Conservation (phyloP, 2,797 vertebrate genomes). For the Adelosebastes latens region DNA sequence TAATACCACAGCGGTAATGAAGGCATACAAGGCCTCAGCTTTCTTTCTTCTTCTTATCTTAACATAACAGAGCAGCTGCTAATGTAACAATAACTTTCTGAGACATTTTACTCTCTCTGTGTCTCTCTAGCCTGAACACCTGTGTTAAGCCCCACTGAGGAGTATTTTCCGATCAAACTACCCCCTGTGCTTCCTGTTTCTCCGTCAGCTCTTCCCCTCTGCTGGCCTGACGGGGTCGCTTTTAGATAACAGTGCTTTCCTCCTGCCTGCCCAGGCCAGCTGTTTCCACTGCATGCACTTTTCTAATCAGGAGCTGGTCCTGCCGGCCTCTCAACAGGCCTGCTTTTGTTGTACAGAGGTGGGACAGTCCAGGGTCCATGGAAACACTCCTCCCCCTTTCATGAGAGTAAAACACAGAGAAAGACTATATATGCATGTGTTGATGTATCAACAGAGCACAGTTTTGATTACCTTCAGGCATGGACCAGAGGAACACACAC, state of each 20-base stretch:
- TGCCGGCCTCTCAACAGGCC: slow-evolving; percentile 51
- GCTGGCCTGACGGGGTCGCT: slow-evolving; percentile 44
- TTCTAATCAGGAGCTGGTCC: slow-evolving; percentile 69
- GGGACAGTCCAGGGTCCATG: slow-evolving; percentile 41
- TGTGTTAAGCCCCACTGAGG: slow-evolving; percentile 42
- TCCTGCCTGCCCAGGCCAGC: slow-evolving; percentile 64
- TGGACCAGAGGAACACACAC: slow-evolving; percentile 11
- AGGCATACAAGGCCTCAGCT: background rate
- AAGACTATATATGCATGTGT: slow-evolving; percentile 26
- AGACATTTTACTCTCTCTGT: background rate
- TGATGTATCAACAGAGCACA: slow-evolving; percentile 55
- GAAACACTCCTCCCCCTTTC: slow-evolving; percentile 27
- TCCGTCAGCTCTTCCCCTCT: slow-evolving; percentile 64
- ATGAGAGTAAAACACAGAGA: slow-evolving; percentile 36
- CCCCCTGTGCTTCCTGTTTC: slow-evolving; percentile 73
- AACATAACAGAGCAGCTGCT: background rate
- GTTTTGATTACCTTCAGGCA: slow-evolving; percentile 63
- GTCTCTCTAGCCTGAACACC: slow-evolving; percentile 44
- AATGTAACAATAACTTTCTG: background rate
- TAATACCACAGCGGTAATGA: background rate
- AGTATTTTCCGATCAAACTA: slow-evolving; percentile 53
- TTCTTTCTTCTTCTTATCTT: background rate
- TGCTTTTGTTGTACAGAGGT: slow-evolving; percentile 61
- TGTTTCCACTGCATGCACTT: slow-evolving; percentile 75
- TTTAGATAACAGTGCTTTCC: slow-evolving; percentile 68